phyloP scores from a whole-genome alignment of 1,140 invertebrate genomes.

The Chelonus insularis region DNA sequence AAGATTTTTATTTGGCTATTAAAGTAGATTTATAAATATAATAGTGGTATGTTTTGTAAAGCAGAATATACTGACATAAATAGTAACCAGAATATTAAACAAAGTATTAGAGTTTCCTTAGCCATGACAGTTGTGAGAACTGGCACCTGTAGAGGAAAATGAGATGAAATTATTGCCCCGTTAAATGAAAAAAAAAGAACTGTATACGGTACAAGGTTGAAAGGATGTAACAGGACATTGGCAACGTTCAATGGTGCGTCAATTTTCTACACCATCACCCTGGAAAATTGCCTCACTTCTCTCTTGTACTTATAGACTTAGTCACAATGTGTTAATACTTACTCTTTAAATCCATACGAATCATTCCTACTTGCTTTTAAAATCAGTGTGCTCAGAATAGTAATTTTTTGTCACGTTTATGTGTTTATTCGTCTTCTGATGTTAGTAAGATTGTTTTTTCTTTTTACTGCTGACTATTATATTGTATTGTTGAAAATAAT shows the following conservation, averaged over 20 bases:
- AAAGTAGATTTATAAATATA: no score
- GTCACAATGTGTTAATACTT: constrained; percentile 1
- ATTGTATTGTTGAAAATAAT: no score
- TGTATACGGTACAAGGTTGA: constrained; percentile 10
- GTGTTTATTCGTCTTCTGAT: no score
- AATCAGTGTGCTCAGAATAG: no score
- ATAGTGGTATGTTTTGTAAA: no score
- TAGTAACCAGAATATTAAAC: no score
- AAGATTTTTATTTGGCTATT: no score
- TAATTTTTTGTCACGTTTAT: no score
- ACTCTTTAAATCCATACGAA: constrained; percentile 20
- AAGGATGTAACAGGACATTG: constrained; percentile 11
- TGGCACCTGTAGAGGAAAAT: constrained; percentile 10
- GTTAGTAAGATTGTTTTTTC: no score
- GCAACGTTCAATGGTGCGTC: constrained; percentile 29
- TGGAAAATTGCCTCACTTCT: constrained; percentile 43
- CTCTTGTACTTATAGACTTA: constrained; percentile 11
- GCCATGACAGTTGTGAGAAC: constrained; percentile 6
- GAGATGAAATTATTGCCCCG: constrained; percentile 1
- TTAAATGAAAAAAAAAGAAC: not conserved
- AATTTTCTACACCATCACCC: constrained; percentile 44
- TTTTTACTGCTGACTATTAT: no score
- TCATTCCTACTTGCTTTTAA: not conserved
- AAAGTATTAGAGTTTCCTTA: not conserved
- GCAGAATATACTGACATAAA: no score